A percentile compares a stretch with the other conserved stretches of the same genome.
These are phyloP conservation scores for Lamellibrachia columna DNA, from an alignment of 2,888 invertebrate species.

Conservation along the genomic window DNA sequence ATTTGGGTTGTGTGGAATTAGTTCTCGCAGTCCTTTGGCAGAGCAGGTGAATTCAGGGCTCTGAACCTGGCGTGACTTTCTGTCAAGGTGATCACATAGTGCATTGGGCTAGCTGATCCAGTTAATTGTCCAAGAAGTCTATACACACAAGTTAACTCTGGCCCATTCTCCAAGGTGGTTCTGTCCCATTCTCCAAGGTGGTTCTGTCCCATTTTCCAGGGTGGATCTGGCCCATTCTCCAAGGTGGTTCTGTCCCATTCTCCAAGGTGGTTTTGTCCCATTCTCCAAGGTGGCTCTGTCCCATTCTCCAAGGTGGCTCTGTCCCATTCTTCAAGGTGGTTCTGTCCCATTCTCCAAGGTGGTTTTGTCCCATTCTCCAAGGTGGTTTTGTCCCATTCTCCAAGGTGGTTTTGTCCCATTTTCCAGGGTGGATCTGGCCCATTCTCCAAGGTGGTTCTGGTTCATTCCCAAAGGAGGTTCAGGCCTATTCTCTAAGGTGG, in stretches of 20 bases:
- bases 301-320: not conserved
- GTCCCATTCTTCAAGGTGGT: not conserved
- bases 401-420: not conserved
- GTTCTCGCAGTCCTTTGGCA: not conserved
- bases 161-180: not conserved
- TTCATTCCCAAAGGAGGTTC: not conserved
- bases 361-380: not conserved
- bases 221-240: not conserved
- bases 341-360: not conserved
- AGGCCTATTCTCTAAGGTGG: not conserved
- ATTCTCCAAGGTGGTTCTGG: not conserved
- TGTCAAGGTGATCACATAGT: not conserved
- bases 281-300: not conserved
- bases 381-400: not conserved
- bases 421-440: not conserved
- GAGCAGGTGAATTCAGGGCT: not conserved
- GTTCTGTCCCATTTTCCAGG: not conserved
- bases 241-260: not conserved
- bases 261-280: not conserved
- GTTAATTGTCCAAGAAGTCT: not conserved
- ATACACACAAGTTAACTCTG: not conserved
- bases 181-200: not conserved
- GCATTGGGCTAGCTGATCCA: not conserved
- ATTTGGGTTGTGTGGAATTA: not conserved
- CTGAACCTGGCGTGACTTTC: not conserved